Conservation (phyloP, 2,113 vertebrate genomes). For the Channa maculata region DNA sequence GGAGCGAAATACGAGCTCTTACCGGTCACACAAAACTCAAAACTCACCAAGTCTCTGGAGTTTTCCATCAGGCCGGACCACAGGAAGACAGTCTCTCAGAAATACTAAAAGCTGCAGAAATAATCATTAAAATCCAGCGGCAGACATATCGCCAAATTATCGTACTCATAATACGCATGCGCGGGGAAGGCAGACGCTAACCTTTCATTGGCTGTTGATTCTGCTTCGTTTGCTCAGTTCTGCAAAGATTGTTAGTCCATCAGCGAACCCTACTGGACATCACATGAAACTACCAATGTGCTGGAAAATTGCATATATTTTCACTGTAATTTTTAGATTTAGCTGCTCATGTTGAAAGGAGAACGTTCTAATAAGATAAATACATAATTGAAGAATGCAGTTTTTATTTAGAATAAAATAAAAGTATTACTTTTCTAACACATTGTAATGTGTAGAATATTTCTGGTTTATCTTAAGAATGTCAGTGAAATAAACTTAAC, state of each 20-base stretch:
- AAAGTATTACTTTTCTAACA: no score
- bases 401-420: no score
- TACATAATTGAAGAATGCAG: no score
- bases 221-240: slow-evolving; percentile 46
- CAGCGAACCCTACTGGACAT: slow-evolving; percentile 37
- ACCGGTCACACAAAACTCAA: neutral
- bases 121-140: slow-evolving; percentile 15
- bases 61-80: slow-evolving; percentile 56
- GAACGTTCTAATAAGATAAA: no score
- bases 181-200: neutral
- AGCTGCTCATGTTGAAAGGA: no score
- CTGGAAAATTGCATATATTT: no score
- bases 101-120: slow-evolving; percentile 22
- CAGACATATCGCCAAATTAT: slow-evolving; percentile 57
- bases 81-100: neutral
- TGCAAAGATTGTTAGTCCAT: neutral
- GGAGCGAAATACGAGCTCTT: neutral
- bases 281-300: neutral
- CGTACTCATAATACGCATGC: slow-evolving; percentile 51
- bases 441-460: no score
- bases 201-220: slow-evolving; percentile 53
- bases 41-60: slow-evolving; percentile 70
- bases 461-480: no score
- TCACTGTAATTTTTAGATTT: no score
- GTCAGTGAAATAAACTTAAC: no score